phyloP scores from a whole-genome alignment of 2,888 invertebrate genomes.

The Drosophila quinaria region DNA sequence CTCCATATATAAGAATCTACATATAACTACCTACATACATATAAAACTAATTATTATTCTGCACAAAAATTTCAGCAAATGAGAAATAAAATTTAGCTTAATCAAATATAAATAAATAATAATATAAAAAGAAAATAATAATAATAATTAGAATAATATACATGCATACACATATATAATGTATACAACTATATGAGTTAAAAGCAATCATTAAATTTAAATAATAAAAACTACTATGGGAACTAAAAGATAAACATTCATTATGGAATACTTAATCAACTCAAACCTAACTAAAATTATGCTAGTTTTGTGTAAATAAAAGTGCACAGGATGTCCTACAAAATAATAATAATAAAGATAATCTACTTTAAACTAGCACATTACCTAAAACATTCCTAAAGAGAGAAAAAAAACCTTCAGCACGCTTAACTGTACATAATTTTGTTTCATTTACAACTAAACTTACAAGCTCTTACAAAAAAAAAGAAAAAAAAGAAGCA shows the following conservation, averaged over 20 bases:
- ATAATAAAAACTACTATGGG: constrained; percentile 40
- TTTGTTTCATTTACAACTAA: constrained; percentile 64
- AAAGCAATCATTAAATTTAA: constrained; percentile 79
- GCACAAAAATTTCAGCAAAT: constrained; percentile 19
- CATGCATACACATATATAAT: constrained; percentile 13
- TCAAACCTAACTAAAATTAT: constrained; percentile 30
- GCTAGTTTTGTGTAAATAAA: constrained; percentile 44
- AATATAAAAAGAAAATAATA: no score
- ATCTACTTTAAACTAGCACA: constrained; percentile 40
- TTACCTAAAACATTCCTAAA: constrained; percentile 38
- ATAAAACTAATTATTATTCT: constrained; percentile 19
- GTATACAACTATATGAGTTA: constrained; percentile 67
- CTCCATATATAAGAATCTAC: constrained; percentile 25
- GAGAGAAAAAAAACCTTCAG: constrained; percentile 27
- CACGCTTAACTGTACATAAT: constrained; percentile 71
- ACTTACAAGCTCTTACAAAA: constrained; percentile 47
- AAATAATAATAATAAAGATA: constrained; percentile 35
- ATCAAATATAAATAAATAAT: neutral
- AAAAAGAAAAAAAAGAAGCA: neutral
- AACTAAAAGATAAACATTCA: constrained; percentile 26
- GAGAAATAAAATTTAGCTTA: neutral
- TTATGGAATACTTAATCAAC: constrained; percentile 42
- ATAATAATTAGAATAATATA: neutral
- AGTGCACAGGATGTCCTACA: constrained; percentile 25
- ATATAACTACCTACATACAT: constrained; percentile 7